phyloP scores from a whole-genome alignment of 2,113 vertebrate species.

The rabbit (Oryctolagus cuniculus) region DNA sequence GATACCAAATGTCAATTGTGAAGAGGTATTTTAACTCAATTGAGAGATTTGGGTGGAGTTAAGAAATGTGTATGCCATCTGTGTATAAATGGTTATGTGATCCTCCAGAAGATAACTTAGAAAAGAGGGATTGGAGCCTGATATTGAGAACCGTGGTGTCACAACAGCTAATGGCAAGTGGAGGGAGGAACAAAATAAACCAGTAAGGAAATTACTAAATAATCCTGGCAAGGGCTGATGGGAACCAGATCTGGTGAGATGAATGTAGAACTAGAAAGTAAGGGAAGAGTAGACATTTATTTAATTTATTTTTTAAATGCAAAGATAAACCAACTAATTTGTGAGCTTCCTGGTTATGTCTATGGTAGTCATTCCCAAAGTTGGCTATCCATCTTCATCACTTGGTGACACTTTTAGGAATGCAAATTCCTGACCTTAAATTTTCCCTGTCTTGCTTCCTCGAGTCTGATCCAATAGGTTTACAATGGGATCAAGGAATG shows the following conservation, averaged over 20 bases:
- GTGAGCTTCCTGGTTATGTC: not conserved
- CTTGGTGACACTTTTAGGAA: not conserved
- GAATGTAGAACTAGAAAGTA: not conserved
- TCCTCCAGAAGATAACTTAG: not conserved
- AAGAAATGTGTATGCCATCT: not conserved
- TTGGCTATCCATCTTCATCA: not conserved
- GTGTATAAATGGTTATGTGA: not conserved
- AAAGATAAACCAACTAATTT: not conserved
- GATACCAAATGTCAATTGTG: not conserved
- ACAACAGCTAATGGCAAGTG: not conserved
- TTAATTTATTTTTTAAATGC: not conserved
- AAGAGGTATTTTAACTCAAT: constrained; percentile 1
- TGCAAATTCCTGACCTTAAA: not conserved
- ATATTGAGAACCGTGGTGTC: not conserved
- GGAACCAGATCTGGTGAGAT: not conserved
- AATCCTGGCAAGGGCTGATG: not conserved
- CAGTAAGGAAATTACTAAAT: not conserved
- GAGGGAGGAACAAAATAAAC: not conserved
- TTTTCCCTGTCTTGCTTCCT: not conserved
- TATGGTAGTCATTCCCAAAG: not conserved
- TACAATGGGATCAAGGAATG: not conserved
- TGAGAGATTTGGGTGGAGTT: not conserved
- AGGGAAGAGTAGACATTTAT: not conserved
- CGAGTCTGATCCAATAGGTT: not conserved
- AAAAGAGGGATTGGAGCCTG: not conserved